Conservation (phyloP, 2,113 vertebrate species). For the Nycticebus coucang region DNA sequence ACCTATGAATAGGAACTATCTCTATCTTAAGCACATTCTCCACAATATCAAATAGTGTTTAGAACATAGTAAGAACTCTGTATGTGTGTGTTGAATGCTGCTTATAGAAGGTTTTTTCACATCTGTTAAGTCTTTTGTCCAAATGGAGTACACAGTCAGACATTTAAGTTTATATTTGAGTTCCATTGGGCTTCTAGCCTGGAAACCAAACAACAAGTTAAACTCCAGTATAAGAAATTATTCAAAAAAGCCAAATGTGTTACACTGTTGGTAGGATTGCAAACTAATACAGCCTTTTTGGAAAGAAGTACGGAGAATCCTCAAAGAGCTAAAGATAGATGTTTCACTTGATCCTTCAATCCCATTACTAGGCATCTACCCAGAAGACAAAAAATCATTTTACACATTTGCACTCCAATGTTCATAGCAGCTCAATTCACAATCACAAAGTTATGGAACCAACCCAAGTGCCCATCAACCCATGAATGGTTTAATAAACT, state of each 20-base stretch:
- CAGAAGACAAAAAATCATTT: too few species aligned
- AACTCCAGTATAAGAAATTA: background rate
- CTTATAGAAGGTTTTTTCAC: background rate
- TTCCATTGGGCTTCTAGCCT: background rate
- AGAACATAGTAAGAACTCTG: background rate
- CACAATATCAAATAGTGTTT: background rate
- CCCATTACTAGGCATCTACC: too few species aligned
- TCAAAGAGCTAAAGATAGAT: too few species aligned
- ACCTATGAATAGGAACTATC: background rate
- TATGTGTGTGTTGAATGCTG: background rate
- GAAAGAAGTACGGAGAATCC: too few species aligned
- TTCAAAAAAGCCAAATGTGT: slow-evolving; percentile 2
- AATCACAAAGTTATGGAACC: too few species aligned
- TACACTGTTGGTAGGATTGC: too few species aligned
- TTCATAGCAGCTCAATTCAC: too few species aligned
- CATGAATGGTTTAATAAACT: too few species aligned
- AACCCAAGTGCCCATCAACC: too few species aligned
- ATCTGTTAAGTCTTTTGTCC: background rate
- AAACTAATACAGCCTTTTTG: too few species aligned
- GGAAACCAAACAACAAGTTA: background rate
- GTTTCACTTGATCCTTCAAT: too few species aligned
- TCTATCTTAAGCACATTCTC: background rate
- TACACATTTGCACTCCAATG: too few species aligned
- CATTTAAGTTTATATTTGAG: background rate
- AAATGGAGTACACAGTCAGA: background rate